Evolutionary conservation across 2,113 vertebrate genomes (phyloP).

Genomic region (Lophotis ruficrista): DNA sequence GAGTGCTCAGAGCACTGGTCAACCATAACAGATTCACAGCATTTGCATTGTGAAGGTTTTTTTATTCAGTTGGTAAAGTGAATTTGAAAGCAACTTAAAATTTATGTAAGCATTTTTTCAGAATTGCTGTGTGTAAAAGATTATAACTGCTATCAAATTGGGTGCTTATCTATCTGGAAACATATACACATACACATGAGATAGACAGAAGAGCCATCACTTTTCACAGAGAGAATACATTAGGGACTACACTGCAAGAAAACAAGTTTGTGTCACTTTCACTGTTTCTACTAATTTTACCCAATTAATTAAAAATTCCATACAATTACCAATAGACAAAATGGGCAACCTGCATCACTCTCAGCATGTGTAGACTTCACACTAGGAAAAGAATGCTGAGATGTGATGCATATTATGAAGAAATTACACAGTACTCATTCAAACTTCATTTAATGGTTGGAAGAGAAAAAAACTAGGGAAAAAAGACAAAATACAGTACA

Average conservation of each 20-base stretch:
- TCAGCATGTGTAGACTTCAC: background rate
- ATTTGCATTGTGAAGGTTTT: background rate
- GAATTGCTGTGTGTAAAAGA: background rate
- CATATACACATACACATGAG: background rate
- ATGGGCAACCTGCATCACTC: background rate
- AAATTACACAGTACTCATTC: background rate
- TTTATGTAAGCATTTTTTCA: background rate
- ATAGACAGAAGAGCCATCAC: background rate
- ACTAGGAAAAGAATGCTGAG: background rate
- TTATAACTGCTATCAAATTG: background rate
- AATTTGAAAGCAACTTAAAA: background rate
- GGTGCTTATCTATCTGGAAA: background rate
- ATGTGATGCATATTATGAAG: background rate
- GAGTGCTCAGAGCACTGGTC: background rate
- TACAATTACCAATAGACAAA: background rate
- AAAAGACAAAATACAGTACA: background rate
- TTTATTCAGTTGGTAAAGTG: background rate
- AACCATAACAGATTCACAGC: background rate
- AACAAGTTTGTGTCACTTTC: background rate
- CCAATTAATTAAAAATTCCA: background rate
- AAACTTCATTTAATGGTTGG: background rate
- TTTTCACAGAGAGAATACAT: background rate
- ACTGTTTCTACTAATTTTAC: background rate
- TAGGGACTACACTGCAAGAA: background rate
- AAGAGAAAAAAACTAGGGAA: background rate